Percentiles rank a stretch among this genome's conserved stretches.
These are phyloP conservation scores for Drosophila testacea DNA, from an alignment of 2,888 invertebrate species.

Conservation along the genomic window DNA sequence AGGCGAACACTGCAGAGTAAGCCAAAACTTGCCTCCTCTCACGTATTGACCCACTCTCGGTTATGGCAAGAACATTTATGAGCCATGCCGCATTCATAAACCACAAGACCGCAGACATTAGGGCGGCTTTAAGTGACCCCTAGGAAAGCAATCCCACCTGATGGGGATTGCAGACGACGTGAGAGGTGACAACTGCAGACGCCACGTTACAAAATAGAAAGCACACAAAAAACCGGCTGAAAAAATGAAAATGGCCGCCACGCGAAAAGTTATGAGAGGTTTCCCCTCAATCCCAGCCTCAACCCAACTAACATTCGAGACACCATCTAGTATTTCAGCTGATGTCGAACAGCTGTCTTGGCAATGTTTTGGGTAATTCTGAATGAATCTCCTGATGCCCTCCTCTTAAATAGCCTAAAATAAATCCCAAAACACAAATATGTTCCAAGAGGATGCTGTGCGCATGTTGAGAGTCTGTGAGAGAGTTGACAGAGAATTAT, in stretches of 20 bases:
- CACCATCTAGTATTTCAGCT: slow-evolving; percentile 47
- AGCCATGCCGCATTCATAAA: slow-evolving; percentile 36
- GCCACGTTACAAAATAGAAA: slow-evolving; percentile 14
- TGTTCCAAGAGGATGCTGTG: slow-evolving; percentile 55
- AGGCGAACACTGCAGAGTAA: slow-evolving; percentile 16
- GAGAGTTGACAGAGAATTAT: slow-evolving; percentile 1
- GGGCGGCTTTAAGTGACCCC: slow-evolving; percentile 50
- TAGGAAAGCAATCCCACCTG: slow-evolving; percentile 26
- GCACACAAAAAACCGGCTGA: slow-evolving; percentile 18
- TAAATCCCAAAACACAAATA: slow-evolving; percentile 61
- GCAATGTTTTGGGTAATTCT: slow-evolving; percentile 74
- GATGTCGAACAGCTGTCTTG: slow-evolving; percentile 61
- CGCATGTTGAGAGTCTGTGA: slow-evolving; percentile 49
- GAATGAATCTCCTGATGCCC: slow-evolving; percentile 18
- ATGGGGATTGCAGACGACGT: slow-evolving; percentile 14
- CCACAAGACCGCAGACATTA: slow-evolving; percentile 70
- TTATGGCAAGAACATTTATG: slow-evolving; percentile 4
- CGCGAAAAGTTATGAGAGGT: slow-evolving; percentile 52
- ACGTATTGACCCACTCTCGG: slow-evolving; percentile 8
- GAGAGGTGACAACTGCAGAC: slow-evolving; percentile 31
- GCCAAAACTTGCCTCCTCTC: not conserved
- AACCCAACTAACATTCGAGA: not conserved
- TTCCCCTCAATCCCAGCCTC: not conserved
- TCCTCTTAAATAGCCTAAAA: slow-evolving; percentile 43
- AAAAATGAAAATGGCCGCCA: slow-evolving; percentile 51